Evolutionary conservation across 2,888 invertebrate genomes (phyloP).

Genomic region (Platycheirus rosarum): DNA sequence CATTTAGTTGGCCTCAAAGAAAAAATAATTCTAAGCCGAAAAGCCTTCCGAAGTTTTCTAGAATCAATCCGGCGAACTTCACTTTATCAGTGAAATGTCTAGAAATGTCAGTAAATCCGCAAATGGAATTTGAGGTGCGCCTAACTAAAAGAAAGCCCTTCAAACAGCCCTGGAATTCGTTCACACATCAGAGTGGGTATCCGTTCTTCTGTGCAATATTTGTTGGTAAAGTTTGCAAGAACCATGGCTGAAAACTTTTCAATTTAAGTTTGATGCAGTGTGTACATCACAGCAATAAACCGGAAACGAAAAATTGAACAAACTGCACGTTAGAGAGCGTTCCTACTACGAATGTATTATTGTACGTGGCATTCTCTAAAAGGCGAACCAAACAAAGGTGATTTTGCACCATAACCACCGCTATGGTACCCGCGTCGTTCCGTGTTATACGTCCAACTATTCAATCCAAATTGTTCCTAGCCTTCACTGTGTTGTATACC

Average conservation of each 20-base stretch:
- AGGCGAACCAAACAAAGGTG: constrained; percentile 55
- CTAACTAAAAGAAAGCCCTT: background rate
- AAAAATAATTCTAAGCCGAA: no score
- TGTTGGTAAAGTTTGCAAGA: constrained; percentile 14
- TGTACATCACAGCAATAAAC: constrained; percentile 45
- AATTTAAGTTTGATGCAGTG: constrained; percentile 44
- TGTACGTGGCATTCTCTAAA: constrained; percentile 36
- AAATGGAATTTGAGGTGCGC: no score
- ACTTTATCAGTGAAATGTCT: no score
- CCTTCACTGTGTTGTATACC: constrained; percentile 26
- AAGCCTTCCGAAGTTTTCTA: no score
- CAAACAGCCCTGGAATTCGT: constrained; percentile 25
- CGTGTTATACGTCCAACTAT: constrained; percentile 18
- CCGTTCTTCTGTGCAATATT: constrained; percentile 16
- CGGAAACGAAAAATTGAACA: constrained; percentile 48
- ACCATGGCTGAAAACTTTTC: constrained; percentile 47
- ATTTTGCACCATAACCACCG: constrained; percentile 10
- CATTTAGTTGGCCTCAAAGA: no score
- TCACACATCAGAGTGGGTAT: constrained; percentile 7
- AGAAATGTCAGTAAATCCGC: no score
- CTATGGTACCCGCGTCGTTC: background rate
- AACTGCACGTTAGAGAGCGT: constrained; percentile 47
- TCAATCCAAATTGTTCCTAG: constrained; percentile 34
- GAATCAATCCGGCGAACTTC: no score
- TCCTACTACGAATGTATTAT: constrained; percentile 38